These are phyloP conservation scores for Reinhardtius hippoglossoides DNA, from an alignment of 2,113 vertebrate species.

Conservation along the genomic window DNA sequence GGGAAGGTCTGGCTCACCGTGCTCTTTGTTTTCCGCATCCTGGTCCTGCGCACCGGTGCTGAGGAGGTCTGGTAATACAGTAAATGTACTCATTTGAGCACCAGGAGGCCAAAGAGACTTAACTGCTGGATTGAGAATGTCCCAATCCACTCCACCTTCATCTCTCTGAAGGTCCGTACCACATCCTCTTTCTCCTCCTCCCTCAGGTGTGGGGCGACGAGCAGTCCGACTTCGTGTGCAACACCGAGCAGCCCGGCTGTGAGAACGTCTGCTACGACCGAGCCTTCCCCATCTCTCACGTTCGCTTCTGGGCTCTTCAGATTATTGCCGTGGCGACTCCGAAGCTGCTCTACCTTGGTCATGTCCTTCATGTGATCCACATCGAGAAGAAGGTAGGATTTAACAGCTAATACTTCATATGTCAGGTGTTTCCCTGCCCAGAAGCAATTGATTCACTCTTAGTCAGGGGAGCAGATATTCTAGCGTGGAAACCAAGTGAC, in stretches of 20 bases:
- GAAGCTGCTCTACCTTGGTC: constrained; percentile 93
- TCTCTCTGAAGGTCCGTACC: not conserved
- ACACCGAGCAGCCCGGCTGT: constrained; percentile 95
- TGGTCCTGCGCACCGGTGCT: constrained; percentile 89
- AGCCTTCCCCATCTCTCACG: constrained; percentile 97
- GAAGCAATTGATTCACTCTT: no score
- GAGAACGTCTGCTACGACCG: constrained; percentile 97
- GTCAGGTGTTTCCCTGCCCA: no score
- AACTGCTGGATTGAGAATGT: no score
- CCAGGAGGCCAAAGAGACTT: no score
- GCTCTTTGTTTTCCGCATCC: constrained; percentile 96
- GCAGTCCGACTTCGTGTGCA: constrained; percentile 95
- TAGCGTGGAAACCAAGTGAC: no score
- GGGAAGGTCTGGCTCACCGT: constrained; percentile 98
- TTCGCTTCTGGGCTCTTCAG: constrained; percentile 97
- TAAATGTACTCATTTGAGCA: not conserved
- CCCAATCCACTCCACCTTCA: no score
- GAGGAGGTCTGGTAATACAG: constrained; percentile 81
- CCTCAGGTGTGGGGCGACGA: constrained; percentile 92
- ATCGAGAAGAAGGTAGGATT: constrained; percentile 85
- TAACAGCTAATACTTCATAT: no score
- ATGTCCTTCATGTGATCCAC: constrained; percentile 93
- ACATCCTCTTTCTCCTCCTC: not conserved
- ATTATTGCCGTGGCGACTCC: constrained; percentile 96
- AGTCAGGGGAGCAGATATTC: no score